Evolutionary conservation across 92 coral and sea anemone species (phyloP), one percentile per base, ranked within the genome.

Genomic region (Galaxea fascicularis): DNA sequence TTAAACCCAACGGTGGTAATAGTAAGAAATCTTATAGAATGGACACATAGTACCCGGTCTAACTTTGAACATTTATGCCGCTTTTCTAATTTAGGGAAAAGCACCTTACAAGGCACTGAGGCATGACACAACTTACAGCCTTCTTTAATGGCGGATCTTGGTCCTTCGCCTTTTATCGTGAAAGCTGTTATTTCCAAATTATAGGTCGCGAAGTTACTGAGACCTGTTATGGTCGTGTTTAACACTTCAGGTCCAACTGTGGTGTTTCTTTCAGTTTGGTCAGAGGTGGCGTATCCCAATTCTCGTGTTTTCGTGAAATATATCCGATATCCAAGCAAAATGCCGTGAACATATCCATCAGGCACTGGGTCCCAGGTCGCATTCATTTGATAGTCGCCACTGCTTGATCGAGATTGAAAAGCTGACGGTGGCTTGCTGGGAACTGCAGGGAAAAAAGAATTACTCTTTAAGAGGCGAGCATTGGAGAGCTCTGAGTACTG

Each of bases 111-210:
- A 35, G 41, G 6, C 41, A 35, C 41, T 51, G 1, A 41, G 25
- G 4, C 0, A 7, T n/a, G n/a, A 5, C 25, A 26, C 0, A 20
- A 83, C 91, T 65, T 91, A 93, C 97, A 82, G 77, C 87, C 97
- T n/a, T 70, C 76, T 41, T 51, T 62, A 6, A 89, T 62, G 21
- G 56, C 49, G 51, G 95, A 85, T 67, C 71, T 80, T 0, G 83
- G 81, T 21, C 97, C 97, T 51, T 91, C 93, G 4, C 97, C 97
- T 71, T 93, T 91, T 18, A 82, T 86, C 20, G 97, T 93, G 24
- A 91, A 70, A 30, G 93, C 94, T 20, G 92, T 83, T 28, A 91
- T 75, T 71, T 80, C 83, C 60, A 93, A 41, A 21, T 47, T 49
- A 74, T 88, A 91, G 7, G 88, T 86, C 0, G 93, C 97, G 80